Evolutionary conservation across 1,140 invertebrate genomes (phyloP).

Genomic region (Saccostrea cuccullata): DNA sequence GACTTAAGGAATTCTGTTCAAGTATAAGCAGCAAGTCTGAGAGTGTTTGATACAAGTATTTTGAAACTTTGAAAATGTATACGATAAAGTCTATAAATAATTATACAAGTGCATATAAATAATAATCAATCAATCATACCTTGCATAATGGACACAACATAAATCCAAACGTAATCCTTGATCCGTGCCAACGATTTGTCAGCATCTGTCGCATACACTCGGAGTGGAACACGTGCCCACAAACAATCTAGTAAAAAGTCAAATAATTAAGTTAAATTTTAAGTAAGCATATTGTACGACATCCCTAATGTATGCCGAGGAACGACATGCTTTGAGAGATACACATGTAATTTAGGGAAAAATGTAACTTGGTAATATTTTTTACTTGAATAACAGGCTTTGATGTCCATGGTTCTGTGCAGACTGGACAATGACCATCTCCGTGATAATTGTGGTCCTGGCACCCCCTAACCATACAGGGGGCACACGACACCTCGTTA

Average conservation of each 20-base stretch:
- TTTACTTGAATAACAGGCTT: not conserved
- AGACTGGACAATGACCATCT: not conserved
- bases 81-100: too few species aligned
- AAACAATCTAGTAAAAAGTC: constrained; percentile 86
- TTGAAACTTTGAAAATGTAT: too few species aligned
- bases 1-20: constrained; percentile 87
- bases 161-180: constrained; percentile 96
- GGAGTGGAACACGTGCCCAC: constrained; percentile 97
- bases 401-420: not conserved
- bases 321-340: too few species aligned
- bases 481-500: constrained; percentile 90
- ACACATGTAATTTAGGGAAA: too few species aligned
- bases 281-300: too few species aligned
- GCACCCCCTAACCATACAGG: constrained; percentile 83
- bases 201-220: constrained; percentile 94
- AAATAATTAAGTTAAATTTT: not conserved
- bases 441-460: not conserved
- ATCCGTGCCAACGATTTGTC: constrained; percentile 93
- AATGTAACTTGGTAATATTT: not conserved
- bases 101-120: too few species aligned
- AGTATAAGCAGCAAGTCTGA: too few species aligned
- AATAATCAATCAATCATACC: constrained; percentile 79
- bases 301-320: not conserved
- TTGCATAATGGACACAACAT: constrained; percentile 97
- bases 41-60: too few species aligned